Base-by-base conservation (phyloP, 1,140 invertebrate genomes). In the Brachionus rubens region DNA sequence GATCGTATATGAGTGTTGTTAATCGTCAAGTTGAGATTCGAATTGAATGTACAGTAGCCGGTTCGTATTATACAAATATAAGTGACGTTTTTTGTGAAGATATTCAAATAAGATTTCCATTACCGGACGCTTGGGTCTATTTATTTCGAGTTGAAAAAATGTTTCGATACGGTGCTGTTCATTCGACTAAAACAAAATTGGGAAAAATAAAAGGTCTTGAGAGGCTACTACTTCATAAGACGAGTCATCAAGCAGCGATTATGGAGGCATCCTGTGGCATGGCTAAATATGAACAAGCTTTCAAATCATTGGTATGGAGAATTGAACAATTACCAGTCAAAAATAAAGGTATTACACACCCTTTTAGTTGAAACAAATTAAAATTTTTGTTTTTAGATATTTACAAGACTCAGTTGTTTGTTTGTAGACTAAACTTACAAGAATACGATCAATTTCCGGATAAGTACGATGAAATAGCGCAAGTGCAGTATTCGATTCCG, bases 241-340 rank as follows among this genome's bases (percentile, higher is more conserved):
- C 90, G 16, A 33, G 9, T 6, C 85, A 94, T 68, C 93, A 96
- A 80, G 90, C 93, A 77, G 93, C 92, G 77, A 86, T 99, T 2
- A 96, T 99, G 83, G 96, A 99, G 85, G 94, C 96, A 0, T 96
- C 95, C 9, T 96, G 93, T 1, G 96, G 97, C 0, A 91, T 94
- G 82, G 97, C 97, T 12, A 99, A 99, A 86, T 99, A 99, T 83
- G 97, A 99, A 85, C 94, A 99, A 86, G 92, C 98, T 79, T 95
- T 97, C 85, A 88, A 91, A 56, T 89, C 95, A 68, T 94, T 99
- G 77, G 96, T 99, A 2, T 99, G 97, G 97, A 89, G 97, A 79
- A 97, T 98, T 88, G 90, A 93, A 10, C 87, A 93, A 76, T 87
- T 98, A 78, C 95, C 96, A 93, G 96, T 86, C 94, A 94, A 56